Evolutionary conservation across 2,888 invertebrate species (phyloP).

Genomic region (Drosophila neotestacea): DNA sequence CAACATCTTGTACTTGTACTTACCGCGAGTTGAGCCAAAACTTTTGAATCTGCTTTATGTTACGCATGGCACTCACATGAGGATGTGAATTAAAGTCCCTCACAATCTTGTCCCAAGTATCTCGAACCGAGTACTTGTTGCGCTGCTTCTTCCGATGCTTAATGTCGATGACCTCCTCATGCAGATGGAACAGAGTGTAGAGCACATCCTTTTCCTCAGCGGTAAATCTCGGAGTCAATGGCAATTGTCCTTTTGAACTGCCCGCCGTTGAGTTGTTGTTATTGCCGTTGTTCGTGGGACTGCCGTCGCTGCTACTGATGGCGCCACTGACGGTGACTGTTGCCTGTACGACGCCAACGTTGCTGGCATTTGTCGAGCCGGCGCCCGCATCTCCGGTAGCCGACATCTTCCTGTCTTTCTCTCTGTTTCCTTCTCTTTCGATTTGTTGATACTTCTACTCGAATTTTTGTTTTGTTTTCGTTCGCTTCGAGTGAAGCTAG

Average conservation of each 20-base stretch:
- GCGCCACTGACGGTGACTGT: conserved; percentile 42
- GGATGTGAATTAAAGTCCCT: conserved; percentile 83
- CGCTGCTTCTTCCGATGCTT: conserved; percentile 83
- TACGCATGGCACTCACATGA: conserved; percentile 80
- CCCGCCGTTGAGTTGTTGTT: conserved; percentile 38
- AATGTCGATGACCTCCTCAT: conserved; percentile 85
- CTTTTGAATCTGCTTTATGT: conserved; percentile 85
- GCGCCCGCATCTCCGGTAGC: conserved; percentile 52
- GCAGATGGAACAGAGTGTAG: conserved; percentile 81
- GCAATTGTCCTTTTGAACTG: conserved; percentile 61
- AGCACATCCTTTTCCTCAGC: conserved; percentile 84
- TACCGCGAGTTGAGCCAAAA: conserved; percentile 85
- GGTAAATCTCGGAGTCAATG: conserved; percentile 83
- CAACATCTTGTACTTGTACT: not conserved
- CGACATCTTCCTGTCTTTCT: conserved; percentile 41
- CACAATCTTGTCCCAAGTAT: conserved; percentile 84
- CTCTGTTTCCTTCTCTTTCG: not conserved
- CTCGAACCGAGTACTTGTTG: conserved; percentile 83
- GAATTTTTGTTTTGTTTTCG: conserved; percentile 17
- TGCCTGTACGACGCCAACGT: conserved; percentile 42
- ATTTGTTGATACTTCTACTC: conserved; percentile 2
- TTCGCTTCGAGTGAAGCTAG: conserved; percentile 22
- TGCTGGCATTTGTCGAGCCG: conserved; percentile 38
- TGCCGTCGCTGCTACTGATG: conserved; percentile 30
- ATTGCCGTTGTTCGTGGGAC: conserved; percentile 21